Evolutionary conservation across 2,888 invertebrate genomes (phyloP).

Genomic region (Chaitophorus viminalis): DNA sequence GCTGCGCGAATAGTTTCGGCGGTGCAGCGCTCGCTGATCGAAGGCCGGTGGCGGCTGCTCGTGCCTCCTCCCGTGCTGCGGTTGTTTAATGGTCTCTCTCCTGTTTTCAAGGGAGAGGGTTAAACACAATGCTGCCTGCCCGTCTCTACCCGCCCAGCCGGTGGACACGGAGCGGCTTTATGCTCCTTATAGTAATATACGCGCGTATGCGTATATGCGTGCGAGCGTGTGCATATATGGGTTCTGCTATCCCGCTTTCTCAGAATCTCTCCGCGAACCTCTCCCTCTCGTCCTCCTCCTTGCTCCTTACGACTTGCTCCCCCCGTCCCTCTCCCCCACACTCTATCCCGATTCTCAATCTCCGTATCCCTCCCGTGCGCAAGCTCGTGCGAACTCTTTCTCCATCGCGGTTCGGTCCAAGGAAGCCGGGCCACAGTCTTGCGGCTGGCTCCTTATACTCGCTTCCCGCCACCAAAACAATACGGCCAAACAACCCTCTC

Average conservation of each 20-base stretch:
- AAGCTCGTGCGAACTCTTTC: not conserved
- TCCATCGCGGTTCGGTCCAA: slow-evolving; percentile 29
- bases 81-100: slow-evolving; percentile 61
- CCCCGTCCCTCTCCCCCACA: too few relatives aligned
- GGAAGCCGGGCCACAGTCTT: slow-evolving; percentile 47
- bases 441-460: slow-evolving; percentile 56
- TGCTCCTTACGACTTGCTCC: not conserved
- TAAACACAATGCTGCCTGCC: slow-evolving; percentile 62
- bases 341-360: not conserved
- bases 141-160: slow-evolving; percentile 1
- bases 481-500: slow-evolving; percentile 58
- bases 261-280: not conserved
- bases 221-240: not conserved
- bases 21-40: slow-evolving; percentile 26
- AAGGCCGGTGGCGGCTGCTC: slow-evolving; percentile 42
- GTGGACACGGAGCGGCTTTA: slow-evolving; percentile 53
- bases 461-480: slow-evolving; percentile 54
- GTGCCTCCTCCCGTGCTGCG: slow-evolving; percentile 24
- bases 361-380: not conserved
- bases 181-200: slow-evolving; percentile 37
- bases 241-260: not conserved
- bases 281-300: not conserved
- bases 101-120: slow-evolving; percentile 50
- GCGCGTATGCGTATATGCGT: not conserved
- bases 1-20: slow-evolving; percentile 55